Evolutionary conservation across 2,797 vertebrate genomes (phyloP).

Genomic region (Furcifer pardalis): DNA sequence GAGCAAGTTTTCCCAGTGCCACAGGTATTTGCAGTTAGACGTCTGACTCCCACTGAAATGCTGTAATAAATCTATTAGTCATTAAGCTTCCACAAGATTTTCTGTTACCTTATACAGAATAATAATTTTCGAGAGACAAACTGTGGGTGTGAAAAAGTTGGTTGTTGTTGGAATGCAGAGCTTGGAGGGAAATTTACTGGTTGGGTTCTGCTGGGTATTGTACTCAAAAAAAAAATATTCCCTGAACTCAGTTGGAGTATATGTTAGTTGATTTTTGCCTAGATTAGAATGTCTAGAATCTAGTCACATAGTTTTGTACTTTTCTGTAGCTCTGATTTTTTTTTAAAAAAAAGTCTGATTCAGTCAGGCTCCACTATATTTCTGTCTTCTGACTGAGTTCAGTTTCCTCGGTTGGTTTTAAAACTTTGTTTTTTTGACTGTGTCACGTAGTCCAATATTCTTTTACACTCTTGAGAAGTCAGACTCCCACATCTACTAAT

Average conservation of each 20-base stretch:
- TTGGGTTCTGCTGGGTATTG: no score
- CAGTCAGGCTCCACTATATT: constrained; percentile 62
- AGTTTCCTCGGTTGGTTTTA: constrained; percentile 59
- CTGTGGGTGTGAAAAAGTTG: not conserved
- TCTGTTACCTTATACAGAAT: not conserved
- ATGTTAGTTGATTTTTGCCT: not conserved
- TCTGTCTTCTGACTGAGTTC: constrained; percentile 66
- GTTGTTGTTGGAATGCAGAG: not conserved
- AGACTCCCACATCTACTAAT: constrained; percentile 43
- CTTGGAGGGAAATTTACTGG: no score
- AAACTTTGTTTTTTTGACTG: constrained; percentile 48
- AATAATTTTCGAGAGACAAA: not conserved
- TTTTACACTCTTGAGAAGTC: constrained; percentile 53
- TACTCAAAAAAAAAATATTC: no score
- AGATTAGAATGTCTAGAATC: constrained; percentile 21
- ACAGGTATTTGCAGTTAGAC: constrained; percentile 18
- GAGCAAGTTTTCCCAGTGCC: constrained; percentile 16
- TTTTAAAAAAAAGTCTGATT: constrained; percentile 53
- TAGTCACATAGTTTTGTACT: constrained; percentile 2
- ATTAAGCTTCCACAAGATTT: not conserved
- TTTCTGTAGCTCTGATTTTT: constrained; percentile 39
- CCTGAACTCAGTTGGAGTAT: not conserved
- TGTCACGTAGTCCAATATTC: constrained; percentile 25
- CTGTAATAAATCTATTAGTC: not conserved
- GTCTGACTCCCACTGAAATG: constrained; percentile 2